Base-by-base conservation (phyloP, 2,888 invertebrate species). In the Thumatha senex region DNA sequence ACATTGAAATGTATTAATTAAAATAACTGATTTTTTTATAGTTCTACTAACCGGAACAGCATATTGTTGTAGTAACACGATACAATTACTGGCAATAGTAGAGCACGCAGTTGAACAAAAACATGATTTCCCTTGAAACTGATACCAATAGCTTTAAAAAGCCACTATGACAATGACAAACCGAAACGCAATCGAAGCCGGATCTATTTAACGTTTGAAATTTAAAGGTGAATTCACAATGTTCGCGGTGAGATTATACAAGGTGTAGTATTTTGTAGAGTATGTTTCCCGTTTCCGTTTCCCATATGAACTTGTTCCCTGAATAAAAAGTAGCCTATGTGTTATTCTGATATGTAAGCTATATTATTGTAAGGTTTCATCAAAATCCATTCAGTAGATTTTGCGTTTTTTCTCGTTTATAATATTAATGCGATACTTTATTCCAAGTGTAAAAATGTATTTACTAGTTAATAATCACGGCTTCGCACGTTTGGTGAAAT, bases 101-200 rank as follows among this genome's bases (percentile, higher is more conserved):
- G 50, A 41, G 43, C 56, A 61, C 55, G 59, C 52, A 53, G 30
- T 36, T 46, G 40, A 56, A 54, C 55, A 67, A 65, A 67, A 67
- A 66, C 51, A 39, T 51, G 40, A 50, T 54, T 65, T 62, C 59
- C 61, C 63, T 55, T 57, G 57, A 62, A 54, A 61, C 60, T 39
- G 12, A 47, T 47, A 46, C 39, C 36, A 57, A 59, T 47, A 51
- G 48, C 38, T 29, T 43, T 50, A 54, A 48, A 59, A 53, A 55
- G 44, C 46, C 34, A 36, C 56, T 18, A 44, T 56, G 61, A 67
- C 66, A 71, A 61, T 64, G 61, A 64, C 62, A 52, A 57, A 70
- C 56, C 49, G 49, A 67, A 57, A 31, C 42, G 50, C 46, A 54
- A 53, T 51, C 38, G 18, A 18, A 66, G 53, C 71, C 69, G 70